Conservation (phyloP, 2,113 vertebrate species). For the Aphyosemion australe region DNA sequence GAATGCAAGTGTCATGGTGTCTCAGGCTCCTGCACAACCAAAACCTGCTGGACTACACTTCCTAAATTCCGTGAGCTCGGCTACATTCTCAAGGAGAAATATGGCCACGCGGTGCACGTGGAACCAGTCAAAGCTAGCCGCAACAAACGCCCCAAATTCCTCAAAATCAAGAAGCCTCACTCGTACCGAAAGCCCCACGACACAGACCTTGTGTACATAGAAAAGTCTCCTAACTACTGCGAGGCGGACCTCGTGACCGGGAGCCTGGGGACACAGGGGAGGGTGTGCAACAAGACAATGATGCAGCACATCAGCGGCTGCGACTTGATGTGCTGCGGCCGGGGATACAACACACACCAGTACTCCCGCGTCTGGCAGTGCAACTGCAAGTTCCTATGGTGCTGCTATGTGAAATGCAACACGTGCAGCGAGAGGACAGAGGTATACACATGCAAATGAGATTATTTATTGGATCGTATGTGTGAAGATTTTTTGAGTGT, state of each 20-base stretch:
- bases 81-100: slow-evolving; percentile 96
- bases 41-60: slow-evolving; percentile 98
- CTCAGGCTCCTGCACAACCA: slow-evolving; percentile 96
- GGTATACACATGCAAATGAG: slow-evolving; percentile 97
- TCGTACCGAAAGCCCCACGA: slow-evolving; percentile 97
- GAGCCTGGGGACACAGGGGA: slow-evolving; percentile 92
- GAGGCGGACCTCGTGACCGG: slow-evolving; percentile 91
- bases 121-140: slow-evolving; percentile 93
- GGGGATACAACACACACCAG: slow-evolving; percentile 98
- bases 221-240: slow-evolving; percentile 97
- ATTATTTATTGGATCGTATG: slow-evolving; percentile 62
- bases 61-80: slow-evolving; percentile 97
- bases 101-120: slow-evolving; percentile 92
- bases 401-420: slow-evolving; percentile 98
- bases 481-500: slow-evolving; percentile 1
- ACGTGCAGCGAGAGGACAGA: slow-evolving; percentile 98
- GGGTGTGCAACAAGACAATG: slow-evolving; percentile 95
- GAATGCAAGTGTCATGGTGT: slow-evolving; percentile 98
- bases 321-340: slow-evolving; percentile 97
- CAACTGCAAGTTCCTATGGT: slow-evolving; percentile 99
- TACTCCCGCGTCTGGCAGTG: slow-evolving; percentile 98
- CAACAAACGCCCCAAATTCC: slow-evolving; percentile 94
- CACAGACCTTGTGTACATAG: slow-evolving; percentile 96
- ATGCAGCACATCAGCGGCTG: slow-evolving; percentile 92
- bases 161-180: slow-evolving; percentile 95